Percentiles rank a stretch among this genome's conserved stretches.
phyloP scores from a whole-genome alignment of 2,888 invertebrate species.

The Anthophora plumipes region DNA sequence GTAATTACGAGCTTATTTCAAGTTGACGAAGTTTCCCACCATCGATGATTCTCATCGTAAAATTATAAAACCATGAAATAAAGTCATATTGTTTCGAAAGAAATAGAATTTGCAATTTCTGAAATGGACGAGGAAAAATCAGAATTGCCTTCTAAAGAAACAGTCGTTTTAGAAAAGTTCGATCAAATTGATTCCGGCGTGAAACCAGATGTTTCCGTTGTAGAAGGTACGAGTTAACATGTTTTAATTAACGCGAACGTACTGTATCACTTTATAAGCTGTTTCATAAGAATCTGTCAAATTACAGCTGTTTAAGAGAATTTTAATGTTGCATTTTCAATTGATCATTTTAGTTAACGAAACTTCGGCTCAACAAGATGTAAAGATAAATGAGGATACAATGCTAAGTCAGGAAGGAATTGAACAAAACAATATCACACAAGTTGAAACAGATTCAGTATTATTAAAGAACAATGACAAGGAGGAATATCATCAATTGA shows the following conservation, averaged over 20 bases:
- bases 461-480: slow-evolving; percentile 18
- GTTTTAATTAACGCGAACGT: not conserved
- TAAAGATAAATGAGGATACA: not conserved
- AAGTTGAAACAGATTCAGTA: slow-evolving; percentile 23
- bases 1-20: not conserved
- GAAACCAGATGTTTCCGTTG: slow-evolving; percentile 1
- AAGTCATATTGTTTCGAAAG: slow-evolving; percentile 7
- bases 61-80: slow-evolving; percentile 33
- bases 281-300: not conserved
- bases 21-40: not conserved
- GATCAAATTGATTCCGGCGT: slow-evolving; percentile 10
- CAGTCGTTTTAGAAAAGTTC: not conserved
- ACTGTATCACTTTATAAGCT: not conserved
- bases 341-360: slow-evolving; percentile 13
- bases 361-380: not conserved
- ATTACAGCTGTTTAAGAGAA: not conserved
- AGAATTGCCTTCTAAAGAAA: slow-evolving; percentile 4
- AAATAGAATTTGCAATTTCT: slow-evolving; percentile 25
- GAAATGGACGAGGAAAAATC: slow-evolving; percentile 58
- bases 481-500: not conserved
- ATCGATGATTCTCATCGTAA: slow-evolving; percentile 2
- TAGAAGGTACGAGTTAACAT: slow-evolving; percentile 42
- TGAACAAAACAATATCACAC: not conserved
- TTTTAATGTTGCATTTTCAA: not conserved
- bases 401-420: slow-evolving; percentile 4